These are phyloP conservation scores for Carlito syrichta DNA, from an alignment of 2,113 vertebrate genomes.

Conservation along the genomic window DNA sequence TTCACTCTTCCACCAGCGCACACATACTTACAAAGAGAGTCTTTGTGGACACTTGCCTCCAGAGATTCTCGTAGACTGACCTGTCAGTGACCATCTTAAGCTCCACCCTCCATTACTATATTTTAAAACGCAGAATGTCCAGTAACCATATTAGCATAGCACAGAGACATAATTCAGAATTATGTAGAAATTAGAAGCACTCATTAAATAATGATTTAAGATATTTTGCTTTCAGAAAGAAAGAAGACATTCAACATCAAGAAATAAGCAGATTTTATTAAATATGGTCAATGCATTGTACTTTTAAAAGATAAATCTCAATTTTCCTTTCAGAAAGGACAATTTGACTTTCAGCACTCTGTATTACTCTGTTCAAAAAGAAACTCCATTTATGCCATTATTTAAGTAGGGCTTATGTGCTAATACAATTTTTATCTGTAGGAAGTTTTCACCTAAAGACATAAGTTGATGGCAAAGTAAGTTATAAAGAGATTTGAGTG, in stretches of 20 bases:
- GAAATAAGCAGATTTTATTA: background rate
- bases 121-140: background rate
- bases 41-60: no score
- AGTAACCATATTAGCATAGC: background rate
- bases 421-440: background rate
- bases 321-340: background rate
- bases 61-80: no score
- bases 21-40: no score
- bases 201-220: background rate
- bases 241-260: background rate
- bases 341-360: background rate
- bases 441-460: background rate
- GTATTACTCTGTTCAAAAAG: background rate
- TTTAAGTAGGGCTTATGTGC: background rate
- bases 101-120: no score
- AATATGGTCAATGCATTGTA: background rate
- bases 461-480: conserved; percentile 34
- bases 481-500: background rate
- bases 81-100: no score
- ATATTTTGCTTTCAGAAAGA: background rate
- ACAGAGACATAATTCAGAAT: background rate
- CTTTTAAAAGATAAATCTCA: background rate
- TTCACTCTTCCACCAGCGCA: no score
- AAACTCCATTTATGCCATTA: conserved; percentile 17
- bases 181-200: background rate